Conservation (phyloP, 2,888 invertebrate species). For the Apotomis betuletana region DNA sequence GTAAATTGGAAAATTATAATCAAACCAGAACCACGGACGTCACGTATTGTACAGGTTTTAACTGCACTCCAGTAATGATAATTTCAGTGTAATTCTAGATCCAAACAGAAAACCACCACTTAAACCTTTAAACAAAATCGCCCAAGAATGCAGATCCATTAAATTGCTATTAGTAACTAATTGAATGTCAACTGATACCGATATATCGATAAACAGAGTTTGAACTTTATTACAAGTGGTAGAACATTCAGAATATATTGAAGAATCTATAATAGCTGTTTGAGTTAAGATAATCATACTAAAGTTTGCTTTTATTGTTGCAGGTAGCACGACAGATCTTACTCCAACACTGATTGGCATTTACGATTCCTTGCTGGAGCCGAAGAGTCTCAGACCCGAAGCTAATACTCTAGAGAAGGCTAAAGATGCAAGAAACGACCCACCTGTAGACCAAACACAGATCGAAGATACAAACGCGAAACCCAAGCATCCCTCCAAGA, state of each 20-base stretch:
- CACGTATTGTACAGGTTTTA: constrained; percentile 1
- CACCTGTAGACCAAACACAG: constrained; percentile 63
- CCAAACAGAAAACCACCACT: constrained; percentile 2
- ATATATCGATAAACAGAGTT: not conserved
- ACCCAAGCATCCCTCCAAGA: constrained; percentile 66
- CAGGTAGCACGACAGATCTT: constrained; percentile 94
- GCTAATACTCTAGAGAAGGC: constrained; percentile 67
- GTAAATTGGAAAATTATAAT: not conserved
- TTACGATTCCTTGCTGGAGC: constrained; percentile 90
- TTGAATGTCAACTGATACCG: constrained; percentile 48
- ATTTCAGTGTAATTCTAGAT: constrained; percentile 2
- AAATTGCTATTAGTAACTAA: constrained; percentile 56
- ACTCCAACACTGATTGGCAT: constrained; percentile 93
- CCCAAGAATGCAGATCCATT: constrained; percentile 53
- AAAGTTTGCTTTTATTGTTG: constrained; percentile 64
- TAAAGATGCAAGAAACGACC: constrained; percentile 80
- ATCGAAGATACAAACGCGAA: constrained; percentile 54
- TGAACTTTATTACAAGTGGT: not conserved
- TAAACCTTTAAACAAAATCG: constrained; percentile 25
- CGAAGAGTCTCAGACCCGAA: constrained; percentile 69
- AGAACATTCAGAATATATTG: constrained; percentile 1
- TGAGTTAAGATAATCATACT: constrained; percentile 19
- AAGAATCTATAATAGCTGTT: not conserved
- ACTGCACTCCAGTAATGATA: not conserved
- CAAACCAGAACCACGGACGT: not conserved